Evolutionary conservation across 1,140 invertebrate species (phyloP).

Genomic region (Heterodera carotae): DNA sequence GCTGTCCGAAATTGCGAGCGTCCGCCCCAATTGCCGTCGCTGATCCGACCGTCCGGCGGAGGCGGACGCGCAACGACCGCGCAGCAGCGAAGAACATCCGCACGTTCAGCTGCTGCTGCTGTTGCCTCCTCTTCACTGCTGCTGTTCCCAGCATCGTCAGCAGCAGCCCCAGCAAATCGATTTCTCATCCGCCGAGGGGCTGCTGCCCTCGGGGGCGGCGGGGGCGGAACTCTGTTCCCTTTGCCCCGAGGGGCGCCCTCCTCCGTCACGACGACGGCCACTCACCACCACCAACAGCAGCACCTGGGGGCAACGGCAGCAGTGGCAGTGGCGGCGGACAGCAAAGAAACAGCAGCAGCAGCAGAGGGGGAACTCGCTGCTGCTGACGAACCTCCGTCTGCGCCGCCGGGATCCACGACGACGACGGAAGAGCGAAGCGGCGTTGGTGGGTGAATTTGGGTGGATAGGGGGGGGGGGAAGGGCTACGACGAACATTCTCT

Average conservation of each 20-base stretch:
- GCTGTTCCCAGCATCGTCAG: not conserved
- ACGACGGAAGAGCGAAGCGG: not conserved
- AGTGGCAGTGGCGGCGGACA: not conserved
- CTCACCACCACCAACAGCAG: too few species aligned
- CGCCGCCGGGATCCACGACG: not conserved
- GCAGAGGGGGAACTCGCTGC: not conserved
- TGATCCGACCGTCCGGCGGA: not conserved
- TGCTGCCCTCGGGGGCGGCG: not conserved
- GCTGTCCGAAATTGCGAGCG: not conserved
- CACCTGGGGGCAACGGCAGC: too few species aligned
- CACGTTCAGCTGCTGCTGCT: too few species aligned
- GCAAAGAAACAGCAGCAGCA: not conserved
- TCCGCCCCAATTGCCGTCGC: not conserved
- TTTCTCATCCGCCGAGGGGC: not conserved
- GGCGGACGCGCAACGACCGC: not conserved
- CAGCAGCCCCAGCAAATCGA: not conserved
- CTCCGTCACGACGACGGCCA: not conserved
- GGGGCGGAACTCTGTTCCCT: not conserved
- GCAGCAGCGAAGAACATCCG: not conserved
- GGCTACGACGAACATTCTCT: not conserved
- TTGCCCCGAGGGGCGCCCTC: not conserved
- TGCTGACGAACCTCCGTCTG: not conserved
- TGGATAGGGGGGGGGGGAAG: too few species aligned
- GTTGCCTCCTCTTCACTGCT: not conserved
- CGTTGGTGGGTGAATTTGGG: not conserved